A percentile compares a stretch with the other conserved stretches of the same genome.
These are phyloP conservation scores for Drosophila recens DNA, from an alignment of 2,888 invertebrate genomes.

Conservation along the genomic window DNA sequence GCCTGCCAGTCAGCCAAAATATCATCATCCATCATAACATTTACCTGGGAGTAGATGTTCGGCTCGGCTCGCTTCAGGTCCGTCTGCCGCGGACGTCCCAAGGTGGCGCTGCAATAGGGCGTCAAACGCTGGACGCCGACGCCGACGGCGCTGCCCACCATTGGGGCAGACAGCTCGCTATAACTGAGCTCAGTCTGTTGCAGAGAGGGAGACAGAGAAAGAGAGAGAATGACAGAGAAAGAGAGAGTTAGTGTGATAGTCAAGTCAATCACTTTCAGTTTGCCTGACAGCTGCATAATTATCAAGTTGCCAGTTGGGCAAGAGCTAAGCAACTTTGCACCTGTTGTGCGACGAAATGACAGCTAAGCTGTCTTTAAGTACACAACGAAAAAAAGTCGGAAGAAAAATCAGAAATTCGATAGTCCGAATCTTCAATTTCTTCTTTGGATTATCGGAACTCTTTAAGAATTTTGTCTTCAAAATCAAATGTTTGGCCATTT, in stretches of 20 bases:
- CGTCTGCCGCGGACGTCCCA: slow-evolving; percentile 84
- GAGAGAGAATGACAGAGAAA: neutral
- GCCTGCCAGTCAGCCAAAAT: slow-evolving; percentile 73
- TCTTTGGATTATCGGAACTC: too few relatives aligned
- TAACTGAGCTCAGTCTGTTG: slow-evolving; percentile 84
- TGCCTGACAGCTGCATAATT: slow-evolving; percentile 41
- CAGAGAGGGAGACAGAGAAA: neutral
- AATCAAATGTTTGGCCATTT: too few relatives aligned
- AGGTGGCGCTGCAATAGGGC: slow-evolving; percentile 85
- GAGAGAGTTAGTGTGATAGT: neutral
- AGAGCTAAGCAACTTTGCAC: neutral
- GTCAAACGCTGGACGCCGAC: slow-evolving; percentile 80
- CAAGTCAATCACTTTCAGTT: slow-evolving; percentile 47
- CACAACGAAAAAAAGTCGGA: too few relatives aligned
- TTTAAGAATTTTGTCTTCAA: too few relatives aligned
- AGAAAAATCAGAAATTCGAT: too few relatives aligned
- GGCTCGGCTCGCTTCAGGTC: slow-evolving; percentile 85
- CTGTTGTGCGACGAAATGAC: neutral
- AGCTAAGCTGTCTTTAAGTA: neutral
- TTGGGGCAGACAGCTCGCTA: slow-evolving; percentile 79
- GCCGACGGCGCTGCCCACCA: slow-evolving; percentile 67
- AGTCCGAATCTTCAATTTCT: too few relatives aligned
- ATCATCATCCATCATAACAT: slow-evolving; percentile 83
- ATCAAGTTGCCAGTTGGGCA: slow-evolving; percentile 3
- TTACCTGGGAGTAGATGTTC: slow-evolving; percentile 86